A percentile compares a stretch with the other conserved stretches of the same genome.
These are phyloP conservation scores for Amblyopsis rosae DNA, from an alignment of 2,113 vertebrate species.

Conservation along the genomic window DNA sequence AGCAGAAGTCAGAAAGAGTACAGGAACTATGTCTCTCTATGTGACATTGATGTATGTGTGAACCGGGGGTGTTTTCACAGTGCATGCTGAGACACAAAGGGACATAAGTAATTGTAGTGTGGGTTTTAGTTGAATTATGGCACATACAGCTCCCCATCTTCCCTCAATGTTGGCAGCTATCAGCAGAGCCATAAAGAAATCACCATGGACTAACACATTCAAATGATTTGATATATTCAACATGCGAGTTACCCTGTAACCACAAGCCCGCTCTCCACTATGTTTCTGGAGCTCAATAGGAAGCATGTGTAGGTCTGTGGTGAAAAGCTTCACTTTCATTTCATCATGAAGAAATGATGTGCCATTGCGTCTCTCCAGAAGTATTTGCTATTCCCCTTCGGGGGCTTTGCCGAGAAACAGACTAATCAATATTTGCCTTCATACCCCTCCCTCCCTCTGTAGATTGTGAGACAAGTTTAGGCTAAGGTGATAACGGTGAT, in stretches of 20 bases:
- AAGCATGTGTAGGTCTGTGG: neutral
- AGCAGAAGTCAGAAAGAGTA: too few species aligned
- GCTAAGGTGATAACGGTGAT: slow-evolving; percentile 58
- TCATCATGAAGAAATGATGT: slow-evolving; percentile 22
- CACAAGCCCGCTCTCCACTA: neutral
- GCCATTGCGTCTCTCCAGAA: slow-evolving; percentile 18
- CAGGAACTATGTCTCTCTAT: too few species aligned
- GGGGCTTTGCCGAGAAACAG: slow-evolving; percentile 38
- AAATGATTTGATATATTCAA: neutral
- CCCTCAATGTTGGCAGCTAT: neutral
- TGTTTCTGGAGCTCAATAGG: neutral
- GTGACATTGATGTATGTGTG: too few species aligned
- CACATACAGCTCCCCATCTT: neutral
- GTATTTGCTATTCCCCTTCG: slow-evolving; percentile 37
- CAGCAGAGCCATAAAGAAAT: neutral
- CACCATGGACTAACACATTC: neutral
- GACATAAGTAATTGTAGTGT: too few species aligned
- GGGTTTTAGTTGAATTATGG: too few species aligned
- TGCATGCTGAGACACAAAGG: too few species aligned
- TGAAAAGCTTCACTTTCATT: slow-evolving; percentile 5
- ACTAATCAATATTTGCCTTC: slow-evolving; percentile 53
- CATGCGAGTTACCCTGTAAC: neutral
- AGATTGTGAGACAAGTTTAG: slow-evolving; percentile 63
- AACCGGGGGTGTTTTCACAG: too few species aligned
- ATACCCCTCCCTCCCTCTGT: slow-evolving; percentile 31